Conservation (phyloP, 2,888 invertebrate genomes). For the Scelioninae gen. 1 region DNA sequence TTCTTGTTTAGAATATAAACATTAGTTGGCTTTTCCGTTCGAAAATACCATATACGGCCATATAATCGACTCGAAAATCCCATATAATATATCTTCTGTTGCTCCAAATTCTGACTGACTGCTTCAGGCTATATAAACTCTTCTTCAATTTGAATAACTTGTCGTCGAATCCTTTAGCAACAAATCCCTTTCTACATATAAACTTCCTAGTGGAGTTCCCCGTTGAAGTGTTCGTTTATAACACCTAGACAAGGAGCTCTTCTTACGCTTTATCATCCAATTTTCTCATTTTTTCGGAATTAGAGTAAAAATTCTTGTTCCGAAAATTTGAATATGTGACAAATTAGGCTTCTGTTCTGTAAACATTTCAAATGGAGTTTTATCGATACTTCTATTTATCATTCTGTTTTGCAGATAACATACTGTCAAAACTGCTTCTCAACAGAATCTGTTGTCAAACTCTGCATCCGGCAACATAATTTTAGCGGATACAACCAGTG, state of each 20-base stretch:
- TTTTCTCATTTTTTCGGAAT: constrained; percentile 49
- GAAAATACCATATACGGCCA: too few relatives aligned
- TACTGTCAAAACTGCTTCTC: constrained; percentile 45
- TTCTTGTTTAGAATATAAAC: too few relatives aligned
- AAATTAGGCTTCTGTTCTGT: constrained; percentile 50
- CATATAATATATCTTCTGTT: too few relatives aligned
- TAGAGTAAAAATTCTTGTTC: too few relatives aligned
- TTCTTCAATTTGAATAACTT: constrained; percentile 66
- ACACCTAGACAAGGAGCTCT: constrained; percentile 64
- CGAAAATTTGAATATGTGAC: constrained; percentile 29
- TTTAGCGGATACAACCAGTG: constrained; percentile 29
- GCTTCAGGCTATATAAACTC: constrained; percentile 42
- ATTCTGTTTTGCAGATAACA: constrained; percentile 37
- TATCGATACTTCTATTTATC: constrained; percentile 19
- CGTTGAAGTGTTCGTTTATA: constrained; percentile 54
- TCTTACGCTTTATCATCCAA: constrained; percentile 47
- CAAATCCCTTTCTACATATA: constrained; percentile 66
- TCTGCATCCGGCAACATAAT: constrained; percentile 46
- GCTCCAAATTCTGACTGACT: too few relatives aligned
- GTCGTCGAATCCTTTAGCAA: constrained; percentile 24
- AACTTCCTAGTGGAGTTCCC: constrained; percentile 57
- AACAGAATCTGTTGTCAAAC: constrained; percentile 42
- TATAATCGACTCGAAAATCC: too few relatives aligned
- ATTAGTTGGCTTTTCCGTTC: too few relatives aligned
- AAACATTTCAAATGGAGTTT: constrained; percentile 46